phyloP scores from a whole-genome alignment of 1,140 invertebrate genomes.

The Ooceraea biroi region DNA sequence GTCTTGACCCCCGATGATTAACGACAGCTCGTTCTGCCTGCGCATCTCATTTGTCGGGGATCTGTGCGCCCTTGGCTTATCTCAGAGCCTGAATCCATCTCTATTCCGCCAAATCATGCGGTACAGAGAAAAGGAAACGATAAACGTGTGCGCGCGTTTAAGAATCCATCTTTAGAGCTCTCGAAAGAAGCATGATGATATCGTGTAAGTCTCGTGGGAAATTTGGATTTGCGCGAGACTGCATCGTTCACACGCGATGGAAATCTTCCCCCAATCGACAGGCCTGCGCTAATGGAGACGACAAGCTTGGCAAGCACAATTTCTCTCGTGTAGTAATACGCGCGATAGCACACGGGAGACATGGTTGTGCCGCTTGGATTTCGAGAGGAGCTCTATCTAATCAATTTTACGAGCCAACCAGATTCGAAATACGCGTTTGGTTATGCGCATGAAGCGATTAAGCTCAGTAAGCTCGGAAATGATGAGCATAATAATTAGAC shows the following conservation, averaged over 20 bases:
- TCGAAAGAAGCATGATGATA: not conserved
- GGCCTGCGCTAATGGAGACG: not conserved
- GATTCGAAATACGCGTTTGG: not conserved
- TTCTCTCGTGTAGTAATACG: constrained; percentile 18
- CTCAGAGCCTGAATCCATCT: not conserved
- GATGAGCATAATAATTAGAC: not conserved
- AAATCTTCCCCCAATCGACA: not conserved
- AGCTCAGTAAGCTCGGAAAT: not conserved
- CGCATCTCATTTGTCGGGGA: constrained; percentile 20
- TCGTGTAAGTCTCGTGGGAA: constrained; percentile 12
- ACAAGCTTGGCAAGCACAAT: constrained; percentile 22
- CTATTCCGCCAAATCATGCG: not conserved
- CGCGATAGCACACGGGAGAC: not conserved
- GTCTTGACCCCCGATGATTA: constrained; percentile 42
- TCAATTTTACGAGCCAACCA: not conserved
- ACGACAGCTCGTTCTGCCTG: constrained; percentile 23
- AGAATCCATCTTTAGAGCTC: not conserved
- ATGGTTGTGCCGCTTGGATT: constrained; percentile 10
- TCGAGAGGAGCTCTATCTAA: not conserved
- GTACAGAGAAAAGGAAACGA: not conserved
- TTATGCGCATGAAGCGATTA: not conserved
- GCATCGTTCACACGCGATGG: constrained; percentile 1
- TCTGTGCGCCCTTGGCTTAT: not conserved
- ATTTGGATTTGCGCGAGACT: constrained; percentile 4
- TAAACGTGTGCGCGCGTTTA: not conserved